phyloP scores from a whole-genome alignment of 2,797 vertebrate species.

The Salarias fasciatus region DNA sequence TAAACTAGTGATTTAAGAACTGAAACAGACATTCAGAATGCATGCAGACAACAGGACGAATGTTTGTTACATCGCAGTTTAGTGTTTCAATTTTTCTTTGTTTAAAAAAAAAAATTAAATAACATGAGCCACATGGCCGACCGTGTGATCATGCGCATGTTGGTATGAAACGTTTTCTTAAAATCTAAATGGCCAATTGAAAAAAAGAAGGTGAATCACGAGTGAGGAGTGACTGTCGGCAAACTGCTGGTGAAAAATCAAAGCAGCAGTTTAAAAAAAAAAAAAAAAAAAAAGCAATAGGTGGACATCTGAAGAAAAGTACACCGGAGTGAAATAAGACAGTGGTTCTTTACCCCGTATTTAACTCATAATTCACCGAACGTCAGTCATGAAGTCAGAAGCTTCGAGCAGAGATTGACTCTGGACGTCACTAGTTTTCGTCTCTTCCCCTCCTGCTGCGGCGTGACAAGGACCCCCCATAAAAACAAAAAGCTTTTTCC shows the following conservation, averaged over 20 bases:
- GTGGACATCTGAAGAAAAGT: constrained; percentile 28
- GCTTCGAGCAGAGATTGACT: constrained; percentile 16
- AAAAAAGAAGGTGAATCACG: constrained; percentile 18
- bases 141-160: constrained; percentile 45
- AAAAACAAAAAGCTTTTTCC: constrained; percentile 50
- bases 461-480: constrained; percentile 20
- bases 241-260: constrained; percentile 31
- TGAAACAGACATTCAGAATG: too few relatives aligned
- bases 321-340: constrained; percentile 46
- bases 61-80: constrained; percentile 36
- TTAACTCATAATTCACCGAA: constrained; percentile 17
- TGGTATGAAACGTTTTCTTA: constrained; percentile 20
- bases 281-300: too few relatives aligned
- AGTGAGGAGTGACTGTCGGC: constrained; percentile 18
- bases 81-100: constrained; percentile 20
- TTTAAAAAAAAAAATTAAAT: too few relatives aligned
- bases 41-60: constrained; percentile 16
- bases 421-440: constrained; percentile 6
- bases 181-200: constrained; percentile 23
- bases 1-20: too few relatives aligned
- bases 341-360: constrained; percentile 66
- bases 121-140: neutral
- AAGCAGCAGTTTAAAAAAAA: too few relatives aligned
- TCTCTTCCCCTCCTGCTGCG: neutral
- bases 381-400: constrained; percentile 7